Evolutionary conservation across 2,888 invertebrate species (phyloP).

Genomic region (Nesidiocoris tenuis): DNA sequence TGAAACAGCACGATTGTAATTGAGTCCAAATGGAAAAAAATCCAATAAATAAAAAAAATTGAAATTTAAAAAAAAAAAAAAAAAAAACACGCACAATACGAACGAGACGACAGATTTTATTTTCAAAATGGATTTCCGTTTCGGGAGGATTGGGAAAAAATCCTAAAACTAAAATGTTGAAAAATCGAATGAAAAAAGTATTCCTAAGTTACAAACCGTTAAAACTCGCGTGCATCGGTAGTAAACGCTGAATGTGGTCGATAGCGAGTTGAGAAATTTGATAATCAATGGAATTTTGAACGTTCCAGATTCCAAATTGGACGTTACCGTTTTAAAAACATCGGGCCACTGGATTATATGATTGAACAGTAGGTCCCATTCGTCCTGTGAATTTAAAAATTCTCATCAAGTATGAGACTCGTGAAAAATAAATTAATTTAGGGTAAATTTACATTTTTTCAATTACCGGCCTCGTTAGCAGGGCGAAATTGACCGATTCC

Average conservation of each 20-base stretch:
- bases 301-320: constrained; percentile 57
- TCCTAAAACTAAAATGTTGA: neutral
- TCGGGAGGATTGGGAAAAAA: neutral
- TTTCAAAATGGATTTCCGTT: neutral
- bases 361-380: constrained; percentile 72
- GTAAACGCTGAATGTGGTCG: constrained; percentile 69
- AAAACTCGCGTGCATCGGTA: constrained; percentile 70
- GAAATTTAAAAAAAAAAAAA: neutral
- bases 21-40: constrained; percentile 34
- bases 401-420: constrained; percentile 53
- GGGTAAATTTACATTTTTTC: neutral
- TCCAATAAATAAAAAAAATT: constrained; percentile 13
- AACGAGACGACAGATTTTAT: neutral
- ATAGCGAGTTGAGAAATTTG: constrained; percentile 64
- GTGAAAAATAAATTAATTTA: neutral
- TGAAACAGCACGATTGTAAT: constrained; percentile 54
- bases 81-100: neutral
- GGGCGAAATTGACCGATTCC: constrained; percentile 62
- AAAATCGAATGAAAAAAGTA: no score
- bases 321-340: constrained; percentile 61
- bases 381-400: no score
- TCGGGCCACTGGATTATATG: constrained; percentile 66
- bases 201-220: constrained; percentile 57
- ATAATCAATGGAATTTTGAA: constrained; percentile 67
- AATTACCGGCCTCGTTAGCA: constrained; percentile 66